Evolutionary conservation across 2,113 vertebrate species (phyloP), one percentile per base, ranked within the genome.

Genomic region (Shinisaurus crocodilurus): DNA sequence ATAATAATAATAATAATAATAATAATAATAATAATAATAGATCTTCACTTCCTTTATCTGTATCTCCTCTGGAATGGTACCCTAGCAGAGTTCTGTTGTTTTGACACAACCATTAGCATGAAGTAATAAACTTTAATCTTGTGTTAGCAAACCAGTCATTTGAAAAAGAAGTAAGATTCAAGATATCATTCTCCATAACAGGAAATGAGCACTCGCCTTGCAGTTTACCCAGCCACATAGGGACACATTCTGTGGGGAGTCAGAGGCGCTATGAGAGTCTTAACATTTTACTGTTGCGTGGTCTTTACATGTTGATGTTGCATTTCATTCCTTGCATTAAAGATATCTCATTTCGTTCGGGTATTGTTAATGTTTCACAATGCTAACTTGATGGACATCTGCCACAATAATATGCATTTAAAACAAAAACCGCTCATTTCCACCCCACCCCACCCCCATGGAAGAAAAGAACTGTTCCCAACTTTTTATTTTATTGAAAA

Each of bases 401-500:
- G 77, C n/a, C 69, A 74, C n/a, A 82, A 25, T 63, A 60, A 74
- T 75, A 83, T 83, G 63, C 37, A 70, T 10, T 48, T 27, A 37
- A 79, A 88, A 43, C 43, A 63, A 43, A 15, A 29, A 27, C 7
- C 13, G 32, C 16, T 0, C 23, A 76, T 87, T 90, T 82, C 12
- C 2, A 0, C 0, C 2, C 20, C 23, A 0, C 7, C 16, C 40
- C 23, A n/a, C n/a, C 1, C 1, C n/a, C 13, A 90, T 69, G 34
- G 89, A 94, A 87, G 84, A 74, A 34, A n/a, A 88, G 16, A 16
- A 0, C 5, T 29, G 60, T 74, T 34, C 65, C 43, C 15, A 10
- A 0, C 0, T n/a, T 45, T 69, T 85, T 60, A 80, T 50, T 83
- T 27, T 70, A 13, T 5, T 86, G 5, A 37, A 86, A 86, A 54